These are phyloP conservation scores for Muscicapa comitata DNA, from an alignment of 2,797 vertebrate genomes.

Conservation along the genomic window DNA sequence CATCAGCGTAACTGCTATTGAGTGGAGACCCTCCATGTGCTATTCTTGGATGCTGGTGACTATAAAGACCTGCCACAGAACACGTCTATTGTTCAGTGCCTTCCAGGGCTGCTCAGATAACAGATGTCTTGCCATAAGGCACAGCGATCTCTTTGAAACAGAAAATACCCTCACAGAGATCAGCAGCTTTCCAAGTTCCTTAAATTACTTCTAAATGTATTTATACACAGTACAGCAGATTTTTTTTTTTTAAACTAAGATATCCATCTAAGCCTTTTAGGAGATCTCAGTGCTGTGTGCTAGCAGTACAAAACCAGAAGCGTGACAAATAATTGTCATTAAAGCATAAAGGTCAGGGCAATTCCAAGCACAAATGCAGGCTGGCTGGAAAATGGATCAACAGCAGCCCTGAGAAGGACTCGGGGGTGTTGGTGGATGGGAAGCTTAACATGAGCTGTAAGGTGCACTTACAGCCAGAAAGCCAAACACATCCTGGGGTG, in stretches of 20 bases:
- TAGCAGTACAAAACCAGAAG: not conserved
- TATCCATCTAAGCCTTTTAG: not conserved
- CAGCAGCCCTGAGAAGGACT: not conserved
- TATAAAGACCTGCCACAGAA: conserved; percentile 7
- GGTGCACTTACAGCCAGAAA: not conserved
- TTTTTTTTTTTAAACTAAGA: not conserved
- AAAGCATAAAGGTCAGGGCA: not conserved
- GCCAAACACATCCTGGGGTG: not conserved
- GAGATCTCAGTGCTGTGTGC: not conserved
- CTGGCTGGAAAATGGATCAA: not conserved
- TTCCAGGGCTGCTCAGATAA: conserved; percentile 33
- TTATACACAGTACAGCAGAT: not conserved
- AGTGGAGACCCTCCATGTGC: not conserved
- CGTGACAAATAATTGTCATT: not conserved
- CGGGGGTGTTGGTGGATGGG: not conserved
- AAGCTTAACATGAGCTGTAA: not conserved
- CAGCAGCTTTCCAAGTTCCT: conserved; percentile 13
- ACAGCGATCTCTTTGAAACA: not conserved
- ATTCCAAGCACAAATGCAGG: not conserved
- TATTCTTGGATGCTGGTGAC: conserved; percentile 8
- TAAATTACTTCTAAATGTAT: conserved; percentile 26
- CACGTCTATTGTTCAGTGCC: conserved; percentile 21
- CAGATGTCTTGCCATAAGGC: conserved; percentile 51
- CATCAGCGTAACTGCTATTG: not conserved
- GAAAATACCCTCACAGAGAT: not conserved